Evolutionary conservation across 2,888 invertebrate genomes (phyloP), one percentile per base, ranked within the genome.

Genomic region (Agonopterix arenella): DNA sequence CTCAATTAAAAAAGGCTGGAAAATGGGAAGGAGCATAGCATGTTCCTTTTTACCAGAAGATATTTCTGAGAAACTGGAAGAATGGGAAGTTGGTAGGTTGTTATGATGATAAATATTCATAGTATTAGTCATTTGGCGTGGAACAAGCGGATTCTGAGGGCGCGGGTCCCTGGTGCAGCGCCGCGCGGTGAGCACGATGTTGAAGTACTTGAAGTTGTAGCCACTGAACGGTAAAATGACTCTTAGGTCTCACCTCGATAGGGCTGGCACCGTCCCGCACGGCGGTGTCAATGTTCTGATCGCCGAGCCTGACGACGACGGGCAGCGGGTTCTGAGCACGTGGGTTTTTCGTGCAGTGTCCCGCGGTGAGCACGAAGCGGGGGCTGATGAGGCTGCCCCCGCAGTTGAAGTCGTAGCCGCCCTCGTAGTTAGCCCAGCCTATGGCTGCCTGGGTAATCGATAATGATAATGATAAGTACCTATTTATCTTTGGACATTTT

Each of bases 361-460:
- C 94, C 0, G 94, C 94, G 0, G 93, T 93, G 3, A 94, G 66
- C 36, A 95, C 90, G 68, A 90, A 93, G 7, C 80, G 78, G 1
- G 91, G 86, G 48, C 92, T 92, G 50, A 95, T 91, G 7, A 95
- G 78, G 9, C 91, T 90, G 0, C 94, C 95, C 0, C 94, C 94
- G 60, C 95, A 94, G 3, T 65, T 62, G 88, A 91, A 92, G 0
- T 62, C 55, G 54, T 89, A 82, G 0, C 69, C 63, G 11, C 66
- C 72, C 1, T 65, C 62, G 10, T 61, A 59, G 45, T 67, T 65
- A 1, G 70, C 59, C 76, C 76, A 84, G 3, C 84, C 84, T 1
- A 84, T 66, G 0, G 84, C 84, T 1, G 76, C 81, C 84, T 84
- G 68, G 7, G 52, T 9, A 9, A 42, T 11, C 8, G 11, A 1